Evolutionary conservation across 2,888 invertebrate genomes (phyloP).

Genomic region (Petrophora chlorosata): DNA sequence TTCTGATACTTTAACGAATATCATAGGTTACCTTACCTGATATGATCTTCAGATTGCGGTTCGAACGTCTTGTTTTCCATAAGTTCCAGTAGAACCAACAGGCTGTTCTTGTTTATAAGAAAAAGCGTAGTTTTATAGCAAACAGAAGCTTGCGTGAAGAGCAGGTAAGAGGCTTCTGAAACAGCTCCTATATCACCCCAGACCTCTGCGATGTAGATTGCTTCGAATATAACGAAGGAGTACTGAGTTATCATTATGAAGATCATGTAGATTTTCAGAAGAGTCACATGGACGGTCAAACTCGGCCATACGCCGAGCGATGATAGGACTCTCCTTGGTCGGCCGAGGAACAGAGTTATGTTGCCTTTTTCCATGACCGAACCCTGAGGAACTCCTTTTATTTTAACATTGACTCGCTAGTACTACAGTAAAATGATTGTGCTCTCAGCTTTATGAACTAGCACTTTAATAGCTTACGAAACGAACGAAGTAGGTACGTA

Average conservation of each 20-base stretch:
- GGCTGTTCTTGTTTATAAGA: conserved; percentile 51
- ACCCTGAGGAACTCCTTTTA: not conserved
- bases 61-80: conserved; percentile 58
- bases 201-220: conserved; percentile 61
- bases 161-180: conserved; percentile 64
- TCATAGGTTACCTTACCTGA: conserved; percentile 44
- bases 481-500: not conserved
- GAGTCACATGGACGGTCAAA: conserved; percentile 38
- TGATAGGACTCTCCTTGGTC: conserved; percentile 54
- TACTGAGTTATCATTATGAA: conserved; percentile 60
- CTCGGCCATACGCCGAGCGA: conserved; percentile 63
- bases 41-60: conserved; percentile 50
- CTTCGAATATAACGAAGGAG: conserved; percentile 62
- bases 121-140: conserved; percentile 68
- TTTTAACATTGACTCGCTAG: no score
- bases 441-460: no score
- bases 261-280: conserved; percentile 50
- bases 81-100: conserved; percentile 48
- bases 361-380: conserved; percentile 45
- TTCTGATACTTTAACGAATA: not conserved
- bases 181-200: conserved; percentile 70
- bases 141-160: conserved; percentile 70
- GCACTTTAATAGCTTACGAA: no score
- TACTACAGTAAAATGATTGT: no score
- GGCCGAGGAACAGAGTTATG: conserved; percentile 51